Evolutionary conservation across 2,888 invertebrate genomes (phyloP), one percentile per base, ranked within the genome.

Genomic region (Auanema sp.): DNA sequence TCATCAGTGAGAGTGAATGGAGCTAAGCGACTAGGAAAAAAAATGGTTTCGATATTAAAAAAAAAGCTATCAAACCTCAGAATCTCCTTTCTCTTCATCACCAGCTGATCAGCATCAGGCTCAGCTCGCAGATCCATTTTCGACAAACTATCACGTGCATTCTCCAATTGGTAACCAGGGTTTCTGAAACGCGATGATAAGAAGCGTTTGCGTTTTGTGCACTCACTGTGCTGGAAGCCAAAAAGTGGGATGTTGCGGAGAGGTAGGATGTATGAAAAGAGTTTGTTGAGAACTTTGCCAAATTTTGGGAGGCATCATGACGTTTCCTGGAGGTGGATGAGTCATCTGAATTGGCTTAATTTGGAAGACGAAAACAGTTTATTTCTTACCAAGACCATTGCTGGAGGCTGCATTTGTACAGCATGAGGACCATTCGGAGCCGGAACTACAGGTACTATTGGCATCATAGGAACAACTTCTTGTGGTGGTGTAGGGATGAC

Each of bases 51-150:
- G 11, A 16, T 2, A n/a, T 6, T 4, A 24, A 8, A 21, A 52
- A 21, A 52, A 16, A 52, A 52, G 5, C 12, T 18, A 12, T 24
- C 52, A 49, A 53, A 72, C 71, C 65, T 74, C 44, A 78, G 40
- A 33, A 79, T 78, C 59, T 78, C 78, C 18, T 72, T 59, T 21
- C 78, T 52, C 40, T 75, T 69, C 24, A 75, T 64, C 23, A 75
- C 44, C 56, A 78, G 66, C 51, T 75, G 72, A 24, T 77, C 74
- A 2, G 71, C 69, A n/a, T 68, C 71, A 52, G 55, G 51, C 25
- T 66, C 66, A 16, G 16, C 42, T 40, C 25, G 21, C 16, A 24
- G 14, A 51, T 52, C 14, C 18, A 24, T 47, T 54, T 24, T 24
- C 44, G 42, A 24, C 52, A 52, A 0, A 25, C 54, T 25, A 43